phyloP scores from a whole-genome alignment of 2,888 invertebrate species.

The Rhopalosiphum nymphaeae region DNA sequence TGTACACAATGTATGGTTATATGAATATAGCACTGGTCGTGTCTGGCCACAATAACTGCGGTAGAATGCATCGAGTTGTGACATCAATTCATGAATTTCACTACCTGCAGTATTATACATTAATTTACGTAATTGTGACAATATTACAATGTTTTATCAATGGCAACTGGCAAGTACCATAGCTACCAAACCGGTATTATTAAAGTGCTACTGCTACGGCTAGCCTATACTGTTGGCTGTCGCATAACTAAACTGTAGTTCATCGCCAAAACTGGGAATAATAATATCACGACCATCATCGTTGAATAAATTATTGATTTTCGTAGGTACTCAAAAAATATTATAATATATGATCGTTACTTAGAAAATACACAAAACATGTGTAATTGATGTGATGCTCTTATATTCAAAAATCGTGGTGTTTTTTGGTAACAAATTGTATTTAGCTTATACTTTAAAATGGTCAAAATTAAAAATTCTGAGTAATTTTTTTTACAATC shows the following conservation, averaged over 20 bases:
- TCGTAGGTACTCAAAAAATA: background rate
- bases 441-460: too few species aligned
- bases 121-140: background rate
- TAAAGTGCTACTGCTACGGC: background rate
- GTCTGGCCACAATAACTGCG: background rate
- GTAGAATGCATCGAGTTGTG: background rate
- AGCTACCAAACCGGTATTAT: background rate
- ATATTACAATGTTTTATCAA: background rate
- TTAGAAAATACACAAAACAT: too few species aligned
- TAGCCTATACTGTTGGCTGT: background rate
- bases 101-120: background rate
- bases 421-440: too few species aligned
- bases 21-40: background rate
- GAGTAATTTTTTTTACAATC: too few species aligned
- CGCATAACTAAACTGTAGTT: background rate
- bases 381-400: too few species aligned
- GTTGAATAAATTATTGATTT: background rate
- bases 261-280: background rate
- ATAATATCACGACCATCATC: background rate
- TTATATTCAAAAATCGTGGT: too few species aligned
- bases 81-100: background rate
- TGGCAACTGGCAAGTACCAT: background rate
- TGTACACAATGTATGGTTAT: background rate
- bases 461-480: too few species aligned
- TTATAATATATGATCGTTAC: too few species aligned